These are phyloP conservation scores for Mastomys natalensis DNA, from an alignment of 2,113 vertebrate species.

Conservation along the genomic window DNA sequence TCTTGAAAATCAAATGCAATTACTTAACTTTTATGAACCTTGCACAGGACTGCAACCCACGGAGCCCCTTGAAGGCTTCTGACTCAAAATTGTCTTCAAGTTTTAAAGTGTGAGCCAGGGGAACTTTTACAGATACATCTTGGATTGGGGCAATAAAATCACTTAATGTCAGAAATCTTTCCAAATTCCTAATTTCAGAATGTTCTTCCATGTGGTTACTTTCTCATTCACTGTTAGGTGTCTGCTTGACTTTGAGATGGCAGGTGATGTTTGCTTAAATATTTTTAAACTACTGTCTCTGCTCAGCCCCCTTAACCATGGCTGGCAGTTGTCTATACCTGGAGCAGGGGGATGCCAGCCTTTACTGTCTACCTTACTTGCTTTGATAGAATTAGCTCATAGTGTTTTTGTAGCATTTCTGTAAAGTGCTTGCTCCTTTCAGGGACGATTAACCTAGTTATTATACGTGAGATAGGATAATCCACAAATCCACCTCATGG, in stretches of 20 bases:
- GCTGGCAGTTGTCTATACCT: background rate
- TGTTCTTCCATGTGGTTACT: background rate
- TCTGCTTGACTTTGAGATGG: background rate
- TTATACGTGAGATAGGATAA: background rate
- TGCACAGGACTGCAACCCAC: background rate
- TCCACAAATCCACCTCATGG: background rate
- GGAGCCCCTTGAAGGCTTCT: background rate
- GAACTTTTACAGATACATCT: background rate
- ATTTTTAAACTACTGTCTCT: background rate
- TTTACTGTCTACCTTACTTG: too few species aligned
- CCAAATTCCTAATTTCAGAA: background rate
- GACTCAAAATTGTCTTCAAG: conserved; percentile 35
- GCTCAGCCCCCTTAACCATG: rapidly evolving
- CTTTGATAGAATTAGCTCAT: background rate
- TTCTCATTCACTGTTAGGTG: background rate
- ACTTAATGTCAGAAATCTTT: conserved; percentile 25
- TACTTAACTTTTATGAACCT: background rate
- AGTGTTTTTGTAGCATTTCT: background rate
- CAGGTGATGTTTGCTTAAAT: background rate
- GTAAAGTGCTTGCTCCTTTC: background rate
- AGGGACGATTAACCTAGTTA: background rate
- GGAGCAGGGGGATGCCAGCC: too few species aligned
- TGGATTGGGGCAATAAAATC: background rate
- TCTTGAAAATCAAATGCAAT: background rate
- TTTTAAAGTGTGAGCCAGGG: background rate